phyloP scores from a whole-genome alignment of 2,797 vertebrate species.

The Leptodactylus fallax region DNA sequence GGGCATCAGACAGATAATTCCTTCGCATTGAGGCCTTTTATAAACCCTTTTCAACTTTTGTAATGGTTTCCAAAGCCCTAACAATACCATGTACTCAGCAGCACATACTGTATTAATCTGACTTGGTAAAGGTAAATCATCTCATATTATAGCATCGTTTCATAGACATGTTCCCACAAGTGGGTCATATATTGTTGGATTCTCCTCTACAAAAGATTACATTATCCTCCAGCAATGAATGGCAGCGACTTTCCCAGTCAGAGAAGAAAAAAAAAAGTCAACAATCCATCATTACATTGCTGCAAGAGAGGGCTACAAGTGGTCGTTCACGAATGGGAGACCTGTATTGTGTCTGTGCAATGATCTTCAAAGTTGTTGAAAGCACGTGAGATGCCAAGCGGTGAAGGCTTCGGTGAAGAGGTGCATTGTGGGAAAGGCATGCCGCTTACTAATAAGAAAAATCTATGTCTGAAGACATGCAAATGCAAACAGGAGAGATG shows the following conservation, averaged over 20 bases:
- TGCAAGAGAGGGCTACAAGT: background rate
- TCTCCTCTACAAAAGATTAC: background rate
- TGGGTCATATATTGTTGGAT: background rate
- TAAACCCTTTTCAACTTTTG: too few relatives aligned
- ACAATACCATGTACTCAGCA: background rate
- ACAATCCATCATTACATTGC: background rate
- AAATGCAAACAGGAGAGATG: slow-evolving; percentile 38
- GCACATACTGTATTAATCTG: background rate
- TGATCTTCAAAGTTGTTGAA: slow-evolving; percentile 46
- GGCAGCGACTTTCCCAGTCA: background rate
- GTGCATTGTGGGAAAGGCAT: slow-evolving; percentile 46
- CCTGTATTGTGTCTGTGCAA: slow-evolving; percentile 30
- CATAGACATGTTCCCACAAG: background rate
- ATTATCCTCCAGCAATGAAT: background rate
- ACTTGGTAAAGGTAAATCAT: background rate
- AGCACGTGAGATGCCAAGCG: slow-evolving; percentile 27
- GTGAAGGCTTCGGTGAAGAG: slow-evolving; percentile 21
- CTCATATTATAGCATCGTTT: background rate
- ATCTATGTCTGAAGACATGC: slow-evolving; percentile 18
- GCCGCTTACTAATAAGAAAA: background rate
- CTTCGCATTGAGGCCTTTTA: background rate
- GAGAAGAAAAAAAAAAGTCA: background rate
- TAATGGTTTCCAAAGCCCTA: too few relatives aligned
- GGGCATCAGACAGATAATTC: background rate
- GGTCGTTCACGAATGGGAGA: slow-evolving; percentile 9